Percentiles rank a stretch among this genome's conserved stretches.
phyloP scores from a whole-genome alignment of 2,113 vertebrate species.

The Apistogramma diplotaenia region DNA sequence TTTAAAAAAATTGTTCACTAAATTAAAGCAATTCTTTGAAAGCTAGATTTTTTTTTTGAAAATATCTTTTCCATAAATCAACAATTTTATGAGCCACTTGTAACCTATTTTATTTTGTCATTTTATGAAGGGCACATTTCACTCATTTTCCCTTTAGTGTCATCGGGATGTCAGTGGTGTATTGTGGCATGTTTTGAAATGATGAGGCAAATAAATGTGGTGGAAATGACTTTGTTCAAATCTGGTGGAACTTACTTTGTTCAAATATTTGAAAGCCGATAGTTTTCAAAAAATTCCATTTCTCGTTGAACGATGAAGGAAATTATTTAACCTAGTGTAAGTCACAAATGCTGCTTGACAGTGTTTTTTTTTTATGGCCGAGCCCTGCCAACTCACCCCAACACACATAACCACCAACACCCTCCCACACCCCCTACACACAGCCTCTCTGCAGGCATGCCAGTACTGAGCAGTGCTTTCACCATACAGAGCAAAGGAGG shows the following conservation, averaged over 20 bases:
- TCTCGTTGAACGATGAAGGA: slow-evolving; percentile 18
- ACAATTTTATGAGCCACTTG: neutral
- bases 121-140: neutral
- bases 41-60: neutral
- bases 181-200: neutral
- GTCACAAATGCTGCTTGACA: slow-evolving; percentile 47
- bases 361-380: slow-evolving; percentile 35
- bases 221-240: no score
- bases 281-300: neutral
- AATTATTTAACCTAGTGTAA: slow-evolving; percentile 24
- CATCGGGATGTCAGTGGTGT: neutral
- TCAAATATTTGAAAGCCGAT: neutral
- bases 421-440: slow-evolving; percentile 25
- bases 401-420: slow-evolving; percentile 30
- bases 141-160: neutral
- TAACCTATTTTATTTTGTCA: neutral
- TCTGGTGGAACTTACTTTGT: neutral
- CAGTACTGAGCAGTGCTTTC: slow-evolving; percentile 54
- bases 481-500: slow-evolving; percentile 59
- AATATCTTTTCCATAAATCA: neutral
- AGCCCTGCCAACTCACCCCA: slow-evolving; percentile 27
- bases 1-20: neutral
- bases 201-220: neutral
- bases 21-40: neutral
- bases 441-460: slow-evolving; percentile 53